phyloP scores from a whole-genome alignment of 2,797 vertebrate genomes.

The Enoplosus armatus region DNA sequence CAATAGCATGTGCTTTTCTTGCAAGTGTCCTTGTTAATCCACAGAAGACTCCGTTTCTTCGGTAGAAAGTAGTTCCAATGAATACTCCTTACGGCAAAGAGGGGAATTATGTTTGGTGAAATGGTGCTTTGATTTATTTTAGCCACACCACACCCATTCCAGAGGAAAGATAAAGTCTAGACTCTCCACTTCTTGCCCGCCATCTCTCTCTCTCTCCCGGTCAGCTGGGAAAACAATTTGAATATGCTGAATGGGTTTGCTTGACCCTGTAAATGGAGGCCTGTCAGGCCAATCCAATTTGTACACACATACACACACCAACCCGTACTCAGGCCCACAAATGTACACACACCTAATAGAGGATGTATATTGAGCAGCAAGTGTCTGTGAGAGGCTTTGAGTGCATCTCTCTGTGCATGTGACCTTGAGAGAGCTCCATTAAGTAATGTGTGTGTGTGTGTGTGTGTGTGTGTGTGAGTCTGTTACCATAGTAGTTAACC shows the following conservation, averaged over 20 bases:
- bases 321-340: not conserved
- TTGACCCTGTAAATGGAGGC: slow-evolving; percentile 68
- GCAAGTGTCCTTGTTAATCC: not conserved
- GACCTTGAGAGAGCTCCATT: slow-evolving; percentile 57
- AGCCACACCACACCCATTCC: not conserved
- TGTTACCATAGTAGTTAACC: slow-evolving; percentile 46
- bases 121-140: not conserved
- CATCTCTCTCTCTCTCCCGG: not conserved
- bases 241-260: slow-evolving; percentile 68
- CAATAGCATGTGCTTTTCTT: not conserved
- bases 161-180: slow-evolving; percentile 18
- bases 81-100: not conserved
- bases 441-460: slow-evolving; percentile 4
- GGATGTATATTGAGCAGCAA: slow-evolving; percentile 28
- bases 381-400: slow-evolving; percentile 25
- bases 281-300: slow-evolving; percentile 60
- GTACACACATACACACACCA: slow-evolving; percentile 34
- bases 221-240: slow-evolving; percentile 57
- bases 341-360: slow-evolving; percentile 24
- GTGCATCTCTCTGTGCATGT: slow-evolving; percentile 16
- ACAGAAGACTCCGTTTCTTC: not conserved
- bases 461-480: slow-evolving; percentile 19
- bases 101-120: not conserved
- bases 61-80: not conserved
- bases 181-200: not conserved